Evolutionary conservation across 2,113 vertebrate genomes (phyloP).

Genomic region (Percopsis transmontana): DNA sequence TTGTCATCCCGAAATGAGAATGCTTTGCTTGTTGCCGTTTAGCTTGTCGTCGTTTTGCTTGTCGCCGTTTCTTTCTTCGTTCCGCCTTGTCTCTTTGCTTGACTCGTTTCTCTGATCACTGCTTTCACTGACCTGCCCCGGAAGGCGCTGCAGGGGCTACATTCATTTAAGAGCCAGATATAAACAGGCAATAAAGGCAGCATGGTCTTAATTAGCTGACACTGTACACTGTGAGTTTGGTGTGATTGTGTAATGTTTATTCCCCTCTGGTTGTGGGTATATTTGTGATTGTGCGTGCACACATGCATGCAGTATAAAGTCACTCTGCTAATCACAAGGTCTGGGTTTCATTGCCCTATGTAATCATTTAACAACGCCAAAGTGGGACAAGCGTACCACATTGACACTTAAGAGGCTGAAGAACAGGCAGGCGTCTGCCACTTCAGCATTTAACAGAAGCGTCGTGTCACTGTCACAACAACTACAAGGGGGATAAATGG

Average conservation of each 20-base stretch:
- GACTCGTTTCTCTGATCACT: neutral
- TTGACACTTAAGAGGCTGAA: slow-evolving; percentile 19
- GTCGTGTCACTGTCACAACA: slow-evolving; percentile 7
- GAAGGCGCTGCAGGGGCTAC: slow-evolving; percentile 47
- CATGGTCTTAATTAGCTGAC: slow-evolving; percentile 68
- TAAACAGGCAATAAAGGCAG: slow-evolving; percentile 68
- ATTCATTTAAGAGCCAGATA: slow-evolving; percentile 59
- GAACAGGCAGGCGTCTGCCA: neutral
- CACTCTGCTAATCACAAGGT: slow-evolving; percentile 52
- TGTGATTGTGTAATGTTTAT: slow-evolving; percentile 67
- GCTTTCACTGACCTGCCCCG: slow-evolving; percentile 34
- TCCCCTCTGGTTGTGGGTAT: slow-evolving; percentile 29
- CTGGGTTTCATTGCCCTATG: slow-evolving; percentile 52
- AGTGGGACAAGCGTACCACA: slow-evolving; percentile 12
- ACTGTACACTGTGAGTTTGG: slow-evolving; percentile 47
- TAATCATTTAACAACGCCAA: slow-evolving; percentile 30
- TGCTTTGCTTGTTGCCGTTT: too few relatives aligned
- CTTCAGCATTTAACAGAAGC: neutral
- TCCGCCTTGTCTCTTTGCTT: slow-evolving; percentile 5
- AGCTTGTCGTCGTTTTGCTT: too few relatives aligned
- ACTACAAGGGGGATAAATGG: neutral
- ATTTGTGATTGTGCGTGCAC: slow-evolving; percentile 4
- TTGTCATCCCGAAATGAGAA: too few relatives aligned
- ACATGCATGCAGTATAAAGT: slow-evolving; percentile 41
- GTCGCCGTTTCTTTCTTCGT: too few relatives aligned